Base-by-base conservation (phyloP, 2,888 invertebrate species). In the Herminia tarsipennalis region DNA sequence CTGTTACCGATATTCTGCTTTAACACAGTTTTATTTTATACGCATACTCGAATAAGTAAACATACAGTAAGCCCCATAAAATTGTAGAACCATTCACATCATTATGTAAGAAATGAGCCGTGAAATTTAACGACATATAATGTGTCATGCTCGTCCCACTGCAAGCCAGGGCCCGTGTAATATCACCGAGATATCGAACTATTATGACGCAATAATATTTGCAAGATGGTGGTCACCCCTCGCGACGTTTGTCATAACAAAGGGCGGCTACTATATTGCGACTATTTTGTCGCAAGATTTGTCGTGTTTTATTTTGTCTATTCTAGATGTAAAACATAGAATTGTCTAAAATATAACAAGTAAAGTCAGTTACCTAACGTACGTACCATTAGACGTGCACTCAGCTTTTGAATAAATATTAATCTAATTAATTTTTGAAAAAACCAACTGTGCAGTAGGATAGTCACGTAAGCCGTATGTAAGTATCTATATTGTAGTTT, bases 121-220 rank as follows among this genome's bases (percentile, higher is more conserved):
- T 66, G 64, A 47, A 61, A 66, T 51, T 59, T 56, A 56, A 67
- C 54, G 50, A 38, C 46, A 46, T 24, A 22, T 20, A 66, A n/a
- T 21, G 29, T 37, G 56, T 45, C 20, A 34, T 22, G n/a, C 53
- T 52, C 10, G 9, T 29, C 33, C 21, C 13, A 30, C 3, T 10
- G 12, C 9, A 27, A 16, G 1, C 6, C 12, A 6, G n/a, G 20
- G 14, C 5, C 17, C 34, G 17, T 42, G 29, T 13, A 35, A 29
- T 35, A 29, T 42, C 28, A 12, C 14, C 12, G 18, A 32, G 30
- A 68, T 40, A 56, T 49, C 13, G 30, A 25, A 13, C 53, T 50
- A 67, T 77, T 71, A 77, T 66, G 56, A 59, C 52, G 66, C 73
- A 56, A 75, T 76, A 73, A 80, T 76, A 73, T 75, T 73, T 69